phyloP scores from a whole-genome alignment of 2,113 vertebrate species.

The Vidua chalybeata region DNA sequence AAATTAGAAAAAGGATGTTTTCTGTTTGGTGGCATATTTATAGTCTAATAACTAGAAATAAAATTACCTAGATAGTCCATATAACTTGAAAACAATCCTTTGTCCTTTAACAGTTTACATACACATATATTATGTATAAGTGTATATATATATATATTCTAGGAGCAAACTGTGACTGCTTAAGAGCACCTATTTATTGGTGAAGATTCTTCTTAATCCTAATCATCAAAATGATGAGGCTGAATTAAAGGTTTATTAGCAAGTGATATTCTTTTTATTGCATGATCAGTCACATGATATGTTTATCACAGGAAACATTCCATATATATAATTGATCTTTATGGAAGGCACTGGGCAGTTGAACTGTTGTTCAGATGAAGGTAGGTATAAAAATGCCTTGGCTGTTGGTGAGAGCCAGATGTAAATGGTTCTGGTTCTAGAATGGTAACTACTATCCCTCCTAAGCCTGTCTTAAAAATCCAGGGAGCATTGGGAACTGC shows the following conservation, averaged over 20 bases:
- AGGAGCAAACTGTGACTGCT: background rate
- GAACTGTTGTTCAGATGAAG: background rate
- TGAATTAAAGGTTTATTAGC: background rate
- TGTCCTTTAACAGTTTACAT: background rate
- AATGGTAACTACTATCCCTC: background rate
- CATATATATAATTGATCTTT: background rate
- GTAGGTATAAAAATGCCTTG: background rate
- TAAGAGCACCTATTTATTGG: background rate
- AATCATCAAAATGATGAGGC: background rate
- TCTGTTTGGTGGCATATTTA: background rate
- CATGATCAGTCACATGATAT: background rate
- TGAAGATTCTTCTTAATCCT: background rate
- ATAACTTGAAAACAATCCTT: background rate
- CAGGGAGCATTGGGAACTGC: conserved; percentile 36
- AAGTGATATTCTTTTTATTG: background rate
- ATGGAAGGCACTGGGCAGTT: background rate
- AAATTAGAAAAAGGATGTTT: background rate
- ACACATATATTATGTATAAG: background rate
- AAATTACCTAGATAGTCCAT: background rate
- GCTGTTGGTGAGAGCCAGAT: background rate
- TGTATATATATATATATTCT: background rate
- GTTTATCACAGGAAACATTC: background rate
- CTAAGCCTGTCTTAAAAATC: conserved; percentile 26
- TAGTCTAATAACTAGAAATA: background rate
- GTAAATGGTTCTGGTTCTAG: background rate